phyloP scores from a whole-genome alignment of 2,888 invertebrate species.

The Netelia inedita region DNA sequence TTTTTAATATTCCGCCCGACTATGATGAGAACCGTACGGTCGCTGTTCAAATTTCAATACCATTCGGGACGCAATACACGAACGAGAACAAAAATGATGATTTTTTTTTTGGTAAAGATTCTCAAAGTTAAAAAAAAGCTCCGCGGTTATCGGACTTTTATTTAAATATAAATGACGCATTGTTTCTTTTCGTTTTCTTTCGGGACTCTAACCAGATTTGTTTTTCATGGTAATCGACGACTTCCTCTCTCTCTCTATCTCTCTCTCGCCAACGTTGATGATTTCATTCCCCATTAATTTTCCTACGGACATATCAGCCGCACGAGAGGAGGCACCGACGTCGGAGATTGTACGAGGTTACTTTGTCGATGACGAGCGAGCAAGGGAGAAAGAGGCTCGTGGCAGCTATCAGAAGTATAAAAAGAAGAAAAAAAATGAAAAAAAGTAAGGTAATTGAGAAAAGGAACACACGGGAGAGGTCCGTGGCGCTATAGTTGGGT shows the following conservation, averaged over 20 bases:
- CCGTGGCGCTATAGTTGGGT: conserved; percentile 25
- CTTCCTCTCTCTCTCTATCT: not conserved
- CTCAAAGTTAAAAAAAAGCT: too few species aligned
- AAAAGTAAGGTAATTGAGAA: conserved; percentile 48
- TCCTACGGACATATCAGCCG: not conserved
- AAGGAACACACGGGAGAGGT: conserved; percentile 44
- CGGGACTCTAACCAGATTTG: not conserved
- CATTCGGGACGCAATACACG: too few species aligned
- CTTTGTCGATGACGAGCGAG: conserved; percentile 19
- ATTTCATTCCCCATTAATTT: conserved; percentile 12
- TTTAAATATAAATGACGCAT: too few species aligned
- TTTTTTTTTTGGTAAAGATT: too few species aligned
- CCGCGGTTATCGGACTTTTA: too few species aligned
- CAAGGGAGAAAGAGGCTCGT: not conserved
- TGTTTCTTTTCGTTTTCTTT: not conserved
- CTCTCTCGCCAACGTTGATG: not conserved
- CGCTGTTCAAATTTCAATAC: too few species aligned
- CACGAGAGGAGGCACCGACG: not conserved
- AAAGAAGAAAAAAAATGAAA: too few species aligned
- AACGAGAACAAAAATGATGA: too few species aligned
- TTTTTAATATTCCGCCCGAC: too few species aligned
- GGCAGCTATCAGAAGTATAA: conserved; percentile 35
- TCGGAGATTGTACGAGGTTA: not conserved
- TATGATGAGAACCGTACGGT: too few species aligned
- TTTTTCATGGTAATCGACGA: too few species aligned